phyloP scores from a whole-genome alignment of 2,113 vertebrate species.

The Bambusicola thoracicus region DNA sequence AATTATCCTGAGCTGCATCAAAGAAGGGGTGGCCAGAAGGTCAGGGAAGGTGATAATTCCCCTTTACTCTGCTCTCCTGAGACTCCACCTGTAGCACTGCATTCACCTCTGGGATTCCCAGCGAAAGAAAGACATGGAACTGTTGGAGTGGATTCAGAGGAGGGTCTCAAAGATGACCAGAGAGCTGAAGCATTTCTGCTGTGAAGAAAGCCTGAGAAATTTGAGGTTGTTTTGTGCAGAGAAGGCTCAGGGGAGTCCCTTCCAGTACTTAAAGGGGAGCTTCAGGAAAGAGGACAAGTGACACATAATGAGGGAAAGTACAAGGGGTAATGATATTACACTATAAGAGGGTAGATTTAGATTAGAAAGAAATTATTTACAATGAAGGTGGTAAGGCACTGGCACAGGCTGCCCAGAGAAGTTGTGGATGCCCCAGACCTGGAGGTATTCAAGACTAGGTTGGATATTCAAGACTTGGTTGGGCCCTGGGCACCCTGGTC shows the following conservation, averaged over 20 bases:
- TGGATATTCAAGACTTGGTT: background rate
- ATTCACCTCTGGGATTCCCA: background rate
- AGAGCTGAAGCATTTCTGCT: background rate
- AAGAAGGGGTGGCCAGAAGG: background rate
- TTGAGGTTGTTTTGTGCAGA: background rate
- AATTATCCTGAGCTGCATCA: background rate
- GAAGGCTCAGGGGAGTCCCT: background rate
- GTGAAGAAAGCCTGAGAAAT: background rate
- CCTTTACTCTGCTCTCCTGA: background rate
- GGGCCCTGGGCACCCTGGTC: background rate
- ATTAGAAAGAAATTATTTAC: background rate
- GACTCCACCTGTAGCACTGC: background rate
- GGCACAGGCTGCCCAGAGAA: background rate
- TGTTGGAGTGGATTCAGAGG: background rate
- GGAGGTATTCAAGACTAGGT: background rate
- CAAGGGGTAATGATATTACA: background rate
- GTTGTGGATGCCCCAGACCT: background rate
- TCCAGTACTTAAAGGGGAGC: background rate
- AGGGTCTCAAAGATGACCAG: background rate
- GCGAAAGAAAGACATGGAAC: background rate
- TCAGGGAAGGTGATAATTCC: background rate
- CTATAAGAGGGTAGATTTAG: background rate
- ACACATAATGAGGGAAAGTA: background rate
- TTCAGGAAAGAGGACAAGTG: background rate
- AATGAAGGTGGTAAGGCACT: background rate